A percentile compares a stretch with the other conserved stretches of the same genome.
These are phyloP conservation scores for Crypturellus undulatus DNA, from an alignment of 2,113 vertebrate species.

Conservation along the genomic window DNA sequence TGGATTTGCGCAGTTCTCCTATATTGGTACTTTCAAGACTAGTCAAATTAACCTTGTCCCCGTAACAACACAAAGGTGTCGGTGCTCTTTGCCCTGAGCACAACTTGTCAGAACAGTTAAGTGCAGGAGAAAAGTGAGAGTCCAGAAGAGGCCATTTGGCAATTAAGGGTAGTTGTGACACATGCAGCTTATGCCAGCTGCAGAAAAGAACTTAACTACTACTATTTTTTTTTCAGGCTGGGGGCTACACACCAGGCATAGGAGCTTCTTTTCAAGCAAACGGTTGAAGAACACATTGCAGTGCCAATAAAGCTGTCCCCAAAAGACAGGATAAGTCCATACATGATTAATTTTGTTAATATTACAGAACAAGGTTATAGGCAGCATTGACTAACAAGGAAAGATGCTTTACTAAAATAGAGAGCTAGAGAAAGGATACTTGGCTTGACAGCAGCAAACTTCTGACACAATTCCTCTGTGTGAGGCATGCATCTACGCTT, in stretches of 20 bases:
- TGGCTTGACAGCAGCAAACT: background rate
- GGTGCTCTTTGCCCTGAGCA: conserved; percentile 67
- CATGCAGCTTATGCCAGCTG: background rate
- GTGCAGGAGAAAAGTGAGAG: conserved; percentile 58
- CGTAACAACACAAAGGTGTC: conserved; percentile 32
- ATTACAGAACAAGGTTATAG: background rate
- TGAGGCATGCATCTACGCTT: background rate
- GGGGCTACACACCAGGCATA: background rate
- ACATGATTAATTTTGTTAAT: background rate
- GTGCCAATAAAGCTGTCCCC: background rate
- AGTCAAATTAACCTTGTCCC: conserved; percentile 26
- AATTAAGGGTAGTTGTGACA: background rate
- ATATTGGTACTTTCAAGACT: background rate
- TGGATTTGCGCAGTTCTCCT: background rate
- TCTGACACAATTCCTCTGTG: background rate
- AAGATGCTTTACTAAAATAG: background rate
- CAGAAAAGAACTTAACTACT: background rate
- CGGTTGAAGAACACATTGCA: fast-evolving
- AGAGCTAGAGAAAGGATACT: background rate
- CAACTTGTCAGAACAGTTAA: conserved; percentile 60
- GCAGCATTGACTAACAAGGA: background rate
- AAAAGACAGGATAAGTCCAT: background rate
- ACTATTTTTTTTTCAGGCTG: background rate
- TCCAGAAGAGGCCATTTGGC: background rate
- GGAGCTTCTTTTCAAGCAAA: background rate